Base-by-base conservation (phyloP, 1,140 invertebrate species). In the Drosophila varians region DNA sequence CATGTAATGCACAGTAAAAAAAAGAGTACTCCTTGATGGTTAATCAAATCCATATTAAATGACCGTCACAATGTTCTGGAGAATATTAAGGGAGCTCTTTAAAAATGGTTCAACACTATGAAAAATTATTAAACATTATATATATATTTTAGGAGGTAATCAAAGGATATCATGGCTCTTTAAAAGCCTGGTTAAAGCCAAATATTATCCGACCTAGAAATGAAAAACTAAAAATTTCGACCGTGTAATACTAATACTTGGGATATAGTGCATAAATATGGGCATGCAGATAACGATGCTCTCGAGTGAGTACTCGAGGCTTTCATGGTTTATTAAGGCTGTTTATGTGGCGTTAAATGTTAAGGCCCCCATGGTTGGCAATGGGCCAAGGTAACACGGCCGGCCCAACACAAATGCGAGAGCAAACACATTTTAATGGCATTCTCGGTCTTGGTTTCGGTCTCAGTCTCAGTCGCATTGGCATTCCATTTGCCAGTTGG, bases 391-490 rank as follows among this genome's bases (percentile, higher is more conserved):
- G 82, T 80, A 74, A 38, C 12, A 38, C 21, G n/a, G n/a, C n/a
- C n/a, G n/a, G 4, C 34, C n/a, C n/a, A 36, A 7, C 36, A 38
- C 36, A 38, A 87, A 86, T 87, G 78, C 84, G 80, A 76, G 55
- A 87, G 77, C 82, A 86, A 86, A 86, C 60, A 86, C 68, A 86
- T 87, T 87, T 86, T 86, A 86, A 86, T 80, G 82, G 73, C 77
- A 87, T 86, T 86, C 78, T 16, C 38, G 16, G 14, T 42, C n/a
- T n/a, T n/a, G n/a, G n/a, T n/a, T n/a, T n/a, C n/a, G n/a, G n/a
- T 86, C 78, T 16, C 38, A 8, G 14, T 42, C 38, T 38, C 38
- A 42, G 18, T 42, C 8, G 36, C 4, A 38, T 38, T 12, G 36
- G 79, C 75, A 73, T 72, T 82, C 62, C 74, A 77, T 71, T 78